These are phyloP conservation scores for Dendropsophus ebraccatus DNA, from an alignment of 2,113 vertebrate genomes.

Conservation along the genomic window DNA sequence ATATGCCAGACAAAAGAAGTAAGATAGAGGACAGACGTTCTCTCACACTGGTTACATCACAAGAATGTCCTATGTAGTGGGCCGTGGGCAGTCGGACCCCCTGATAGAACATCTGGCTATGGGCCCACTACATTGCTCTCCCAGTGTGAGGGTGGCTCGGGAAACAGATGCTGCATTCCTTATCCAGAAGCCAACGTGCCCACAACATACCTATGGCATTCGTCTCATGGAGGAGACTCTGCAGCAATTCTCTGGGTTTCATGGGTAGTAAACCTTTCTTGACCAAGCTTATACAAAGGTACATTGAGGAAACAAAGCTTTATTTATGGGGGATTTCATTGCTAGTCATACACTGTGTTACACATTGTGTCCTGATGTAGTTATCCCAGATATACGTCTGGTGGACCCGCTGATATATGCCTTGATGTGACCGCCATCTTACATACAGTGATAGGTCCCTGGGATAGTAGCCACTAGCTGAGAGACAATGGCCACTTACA, in stretches of 20 bases:
- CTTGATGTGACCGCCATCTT: too few relatives aligned
- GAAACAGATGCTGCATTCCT: slow-evolving; percentile 27
- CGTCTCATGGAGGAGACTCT: neutral
- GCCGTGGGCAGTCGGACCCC: neutral
- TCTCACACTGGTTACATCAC: neutral
- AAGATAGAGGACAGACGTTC: neutral
- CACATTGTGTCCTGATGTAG: too few relatives aligned
- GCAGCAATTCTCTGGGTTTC: neutral
- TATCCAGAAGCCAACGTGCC: slow-evolving; percentile 35
- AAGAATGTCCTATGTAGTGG: neutral
- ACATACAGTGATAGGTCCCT: too few relatives aligned
- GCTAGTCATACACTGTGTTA: too few relatives aligned
- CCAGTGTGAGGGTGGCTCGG: slow-evolving; percentile 32
- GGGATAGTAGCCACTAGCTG: too few relatives aligned
- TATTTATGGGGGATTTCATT: too few relatives aligned
- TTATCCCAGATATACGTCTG: too few relatives aligned
- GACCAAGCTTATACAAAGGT: neutral
- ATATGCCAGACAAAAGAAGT: too few relatives aligned
- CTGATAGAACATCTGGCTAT: slow-evolving; percentile 1
- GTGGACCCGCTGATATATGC: too few relatives aligned
- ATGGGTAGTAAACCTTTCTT: neutral
- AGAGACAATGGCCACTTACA: too few relatives aligned
- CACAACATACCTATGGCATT: slow-evolving; percentile 37
- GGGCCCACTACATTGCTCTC: neutral
- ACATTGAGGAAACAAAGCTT: too few relatives aligned